phyloP scores from a whole-genome alignment of 2,888 invertebrate genomes.

The Ormyrus nitidulus region DNA sequence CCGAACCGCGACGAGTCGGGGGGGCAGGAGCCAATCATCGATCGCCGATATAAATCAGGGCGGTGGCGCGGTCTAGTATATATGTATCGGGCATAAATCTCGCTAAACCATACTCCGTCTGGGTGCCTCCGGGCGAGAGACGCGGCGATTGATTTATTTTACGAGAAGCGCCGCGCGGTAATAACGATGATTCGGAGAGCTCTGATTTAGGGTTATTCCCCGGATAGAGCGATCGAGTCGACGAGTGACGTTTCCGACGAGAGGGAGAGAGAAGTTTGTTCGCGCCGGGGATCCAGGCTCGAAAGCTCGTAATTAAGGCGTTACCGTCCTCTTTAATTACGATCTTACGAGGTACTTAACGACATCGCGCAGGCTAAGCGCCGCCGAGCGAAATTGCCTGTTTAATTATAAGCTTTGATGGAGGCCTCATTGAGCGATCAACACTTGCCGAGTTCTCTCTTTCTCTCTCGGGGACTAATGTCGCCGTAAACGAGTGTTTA shows the following conservation, averaged over 20 bases:
- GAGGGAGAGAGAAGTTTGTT: too few species aligned
- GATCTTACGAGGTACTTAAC: background rate
- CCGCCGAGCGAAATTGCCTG: background rate
- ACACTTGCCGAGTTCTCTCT: too few species aligned
- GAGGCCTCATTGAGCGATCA: background rate
- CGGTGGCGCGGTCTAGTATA: background rate
- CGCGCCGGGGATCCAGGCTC: background rate
- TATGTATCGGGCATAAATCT: slow-evolving; percentile 36
- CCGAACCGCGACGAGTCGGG: background rate
- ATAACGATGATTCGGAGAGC: background rate
- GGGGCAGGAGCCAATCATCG: background rate
- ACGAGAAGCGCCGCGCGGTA: slow-evolving; percentile 5
- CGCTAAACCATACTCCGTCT: slow-evolving; percentile 39
- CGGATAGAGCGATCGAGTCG: too few species aligned
- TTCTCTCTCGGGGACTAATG: too few species aligned
- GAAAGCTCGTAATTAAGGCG: slow-evolving; percentile 2
- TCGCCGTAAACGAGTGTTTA: too few species aligned
- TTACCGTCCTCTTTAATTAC: slow-evolving; percentile 21
- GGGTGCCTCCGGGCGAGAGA: background rate
- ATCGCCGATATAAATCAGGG: slow-evolving; percentile 34
- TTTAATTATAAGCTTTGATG: background rate
- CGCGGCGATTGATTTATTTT: slow-evolving; percentile 48
- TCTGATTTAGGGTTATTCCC: slow-evolving; percentile 30
- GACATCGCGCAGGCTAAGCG: too few species aligned
- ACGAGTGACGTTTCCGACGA: too few species aligned